A percentile compares a stretch with the other conserved stretches of the same genome.
Conservation (phyloP, 1,140 invertebrate genomes). For the Eupristina koningsbergeri region DNA sequence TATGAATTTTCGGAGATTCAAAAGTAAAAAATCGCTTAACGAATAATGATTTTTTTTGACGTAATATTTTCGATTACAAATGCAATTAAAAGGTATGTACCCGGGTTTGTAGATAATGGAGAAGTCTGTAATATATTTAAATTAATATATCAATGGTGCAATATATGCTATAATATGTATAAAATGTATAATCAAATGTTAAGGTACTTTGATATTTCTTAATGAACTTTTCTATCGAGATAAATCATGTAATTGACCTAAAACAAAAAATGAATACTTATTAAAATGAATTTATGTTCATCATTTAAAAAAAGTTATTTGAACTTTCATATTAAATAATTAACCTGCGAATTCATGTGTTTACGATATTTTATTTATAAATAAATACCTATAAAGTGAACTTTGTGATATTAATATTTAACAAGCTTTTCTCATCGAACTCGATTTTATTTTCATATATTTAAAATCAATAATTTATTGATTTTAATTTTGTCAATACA, state of each 20-base stretch:
- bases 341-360: too few species aligned
- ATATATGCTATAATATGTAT: background rate
- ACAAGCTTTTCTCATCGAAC: too few species aligned
- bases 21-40: conserved; percentile 14
- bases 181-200: conserved; percentile 4
- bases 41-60: conserved; percentile 29
- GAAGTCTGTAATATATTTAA: conserved; percentile 12
- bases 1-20: conserved; percentile 21
- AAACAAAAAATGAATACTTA: background rate
- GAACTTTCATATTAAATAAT: too few species aligned
- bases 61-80: conserved; percentile 46
- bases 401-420: too few species aligned
- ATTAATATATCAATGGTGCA: conserved; percentile 18
- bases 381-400: too few species aligned
- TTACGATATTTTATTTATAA: too few species aligned
- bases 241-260: conserved; percentile 7
- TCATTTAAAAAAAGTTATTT: too few species aligned
- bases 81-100: background rate
- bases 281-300: background rate
- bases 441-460: too few species aligned
- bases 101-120: background rate
- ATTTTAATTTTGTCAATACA: too few species aligned
- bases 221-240: background rate
- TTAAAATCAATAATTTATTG: too few species aligned
- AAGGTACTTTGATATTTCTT: background rate